Conservation (phyloP, 2,113 vertebrate species). For the Tragelaphus strepsiceros region DNA sequence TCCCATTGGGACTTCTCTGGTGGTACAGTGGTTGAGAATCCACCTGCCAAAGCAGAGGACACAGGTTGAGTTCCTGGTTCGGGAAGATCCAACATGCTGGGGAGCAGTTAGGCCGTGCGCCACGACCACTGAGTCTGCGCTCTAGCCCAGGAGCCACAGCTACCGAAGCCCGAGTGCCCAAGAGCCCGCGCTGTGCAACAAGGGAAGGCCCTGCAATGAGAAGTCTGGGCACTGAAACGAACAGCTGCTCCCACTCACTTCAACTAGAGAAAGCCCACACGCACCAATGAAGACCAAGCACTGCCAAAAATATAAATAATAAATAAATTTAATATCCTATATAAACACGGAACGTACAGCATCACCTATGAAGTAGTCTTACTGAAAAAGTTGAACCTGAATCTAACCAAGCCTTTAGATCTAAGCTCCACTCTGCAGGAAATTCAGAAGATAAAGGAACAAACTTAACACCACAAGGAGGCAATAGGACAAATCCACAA, state of each 20-base stretch:
- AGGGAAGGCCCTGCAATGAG: not conserved
- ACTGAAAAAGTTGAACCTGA: not conserved
- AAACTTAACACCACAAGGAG: not conserved
- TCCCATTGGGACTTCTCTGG: not conserved
- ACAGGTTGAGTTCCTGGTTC: not conserved
- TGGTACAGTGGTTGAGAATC: not conserved
- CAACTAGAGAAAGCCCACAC: not conserved
- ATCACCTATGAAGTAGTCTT: not conserved
- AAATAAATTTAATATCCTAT: not conserved
- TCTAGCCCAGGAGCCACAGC: not conserved
- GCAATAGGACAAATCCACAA: not conserved
- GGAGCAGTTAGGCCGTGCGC: not conserved
- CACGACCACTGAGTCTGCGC: not conserved
- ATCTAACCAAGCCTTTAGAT: not conserved
- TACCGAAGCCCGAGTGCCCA: not conserved
- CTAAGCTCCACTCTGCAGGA: not conserved
- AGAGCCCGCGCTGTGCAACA: fast-evolving
- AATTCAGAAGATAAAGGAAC: not conserved
- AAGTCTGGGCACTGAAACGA: not conserved
- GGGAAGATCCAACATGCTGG: not conserved
- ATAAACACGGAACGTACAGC: not conserved
- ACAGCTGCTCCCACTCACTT: not conserved
- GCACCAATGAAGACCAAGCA: not conserved
- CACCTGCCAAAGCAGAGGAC: not conserved
- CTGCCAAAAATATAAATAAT: not conserved